Percentiles rank a stretch among this genome's conserved stretches.
phyloP scores from a whole-genome alignment of 2,113 vertebrate species.

The Rhadina sibilatrix region DNA sequence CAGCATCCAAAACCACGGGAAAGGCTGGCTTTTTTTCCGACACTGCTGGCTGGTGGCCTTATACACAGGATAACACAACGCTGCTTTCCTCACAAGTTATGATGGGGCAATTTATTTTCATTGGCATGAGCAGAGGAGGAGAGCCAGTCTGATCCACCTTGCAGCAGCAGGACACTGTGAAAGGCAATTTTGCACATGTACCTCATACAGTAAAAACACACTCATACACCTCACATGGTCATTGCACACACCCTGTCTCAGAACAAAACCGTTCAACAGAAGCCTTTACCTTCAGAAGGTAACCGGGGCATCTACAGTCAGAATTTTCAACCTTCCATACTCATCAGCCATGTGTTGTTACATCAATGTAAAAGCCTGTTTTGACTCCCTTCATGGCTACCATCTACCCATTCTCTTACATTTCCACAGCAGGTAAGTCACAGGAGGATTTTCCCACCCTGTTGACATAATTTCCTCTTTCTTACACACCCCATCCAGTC shows the following conservation, averaged over 20 bases:
- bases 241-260: background rate
- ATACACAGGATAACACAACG: background rate
- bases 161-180: background rate
- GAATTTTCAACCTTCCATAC: background rate
- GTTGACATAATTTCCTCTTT: background rate
- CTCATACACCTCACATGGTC: background rate
- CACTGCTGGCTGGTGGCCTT: background rate
- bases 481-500: background rate
- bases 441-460: background rate
- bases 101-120: background rate
- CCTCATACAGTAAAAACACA: background rate
- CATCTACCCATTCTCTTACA: background rate
- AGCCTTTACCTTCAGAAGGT: background rate
- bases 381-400: background rate
- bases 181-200: background rate
- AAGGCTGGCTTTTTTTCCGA: background rate
- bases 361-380: background rate
- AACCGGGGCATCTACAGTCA: background rate
- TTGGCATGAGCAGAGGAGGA: background rate
- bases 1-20: background rate
- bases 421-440: background rate
- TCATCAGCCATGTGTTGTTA: background rate
- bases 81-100: background rate
- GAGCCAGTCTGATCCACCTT: background rate
- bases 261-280: background rate